These are phyloP conservation scores for Frieseomelitta varia DNA, from an alignment of 1,140 invertebrate genomes.

Conservation along the genomic window DNA sequence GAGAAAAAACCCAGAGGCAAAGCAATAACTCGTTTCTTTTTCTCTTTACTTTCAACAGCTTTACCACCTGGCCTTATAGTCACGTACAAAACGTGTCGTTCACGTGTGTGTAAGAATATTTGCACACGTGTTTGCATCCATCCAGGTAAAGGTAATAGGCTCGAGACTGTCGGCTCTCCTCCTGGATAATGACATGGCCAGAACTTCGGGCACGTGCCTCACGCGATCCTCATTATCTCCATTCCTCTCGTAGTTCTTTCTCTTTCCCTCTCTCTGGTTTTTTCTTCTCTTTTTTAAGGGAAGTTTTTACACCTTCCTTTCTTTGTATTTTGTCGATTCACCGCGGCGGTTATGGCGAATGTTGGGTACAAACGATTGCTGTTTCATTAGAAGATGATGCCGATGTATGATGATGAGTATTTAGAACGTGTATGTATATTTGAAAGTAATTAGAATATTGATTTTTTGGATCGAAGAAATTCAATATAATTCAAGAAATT, in stretches of 20 bases:
- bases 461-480: neutral
- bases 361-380: neutral
- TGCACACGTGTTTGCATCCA: conserved; percentile 55
- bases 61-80: conserved; percentile 20
- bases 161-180: conserved; percentile 66
- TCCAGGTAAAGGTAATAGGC: conserved; percentile 66
- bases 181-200: conserved; percentile 76
- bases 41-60: conserved; percentile 1
- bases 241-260: conserved; percentile 39
- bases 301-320: neutral
- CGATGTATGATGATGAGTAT: too few species aligned
- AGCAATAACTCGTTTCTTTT: conserved; percentile 23
- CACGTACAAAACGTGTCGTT: conserved; percentile 16
- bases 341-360: neutral
- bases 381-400: neutral
- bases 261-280: neutral
- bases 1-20: conserved; percentile 1
- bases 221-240: conserved; percentile 79
- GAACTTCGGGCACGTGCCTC: conserved; percentile 79
- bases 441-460: neutral
- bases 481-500: neutral
- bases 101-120: conserved; percentile 44
- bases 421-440: neutral
- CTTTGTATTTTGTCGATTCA: conserved; percentile 13
- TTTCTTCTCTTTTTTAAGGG: conserved; percentile 49